phyloP scores from a whole-genome alignment of 1,140 invertebrate species.

The Lepidurus arcticus region DNA sequence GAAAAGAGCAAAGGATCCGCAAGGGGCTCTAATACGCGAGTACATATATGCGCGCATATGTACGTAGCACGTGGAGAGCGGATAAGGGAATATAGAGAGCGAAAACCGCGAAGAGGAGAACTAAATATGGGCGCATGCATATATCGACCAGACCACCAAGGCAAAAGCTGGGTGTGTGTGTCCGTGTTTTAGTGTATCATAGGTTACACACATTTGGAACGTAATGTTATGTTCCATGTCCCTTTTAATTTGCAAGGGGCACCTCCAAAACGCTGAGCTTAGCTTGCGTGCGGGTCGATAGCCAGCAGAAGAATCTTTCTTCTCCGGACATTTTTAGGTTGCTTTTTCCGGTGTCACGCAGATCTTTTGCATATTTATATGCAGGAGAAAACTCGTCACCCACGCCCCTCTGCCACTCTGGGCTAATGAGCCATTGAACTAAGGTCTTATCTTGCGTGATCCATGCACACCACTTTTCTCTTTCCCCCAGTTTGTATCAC shows the following conservation, averaged over 20 bases:
- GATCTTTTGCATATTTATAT: conserved; percentile 1
- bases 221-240: neutral
- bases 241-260: neutral
- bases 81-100: neutral
- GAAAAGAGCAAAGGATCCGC: neutral
- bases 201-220: neutral
- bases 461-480: neutral
- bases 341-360: neutral
- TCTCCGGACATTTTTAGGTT: neutral
- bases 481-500: neutral
- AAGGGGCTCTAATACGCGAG: neutral
- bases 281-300: conserved; percentile 17
- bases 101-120: neutral
- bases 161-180: neutral
- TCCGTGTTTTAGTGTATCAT: neutral
- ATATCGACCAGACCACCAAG: neutral
- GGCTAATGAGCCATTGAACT: neutral
- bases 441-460: neutral
- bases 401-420: neutral
- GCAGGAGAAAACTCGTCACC: neutral
- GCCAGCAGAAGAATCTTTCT: neutral
- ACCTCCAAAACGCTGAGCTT: neutral
- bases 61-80: conserved; percentile 3
- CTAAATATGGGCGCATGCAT: neutral
- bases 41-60: neutral